Base-by-base conservation (phyloP, 1,140 invertebrate species). In the Phymorhynchus buccinoides region DNA sequence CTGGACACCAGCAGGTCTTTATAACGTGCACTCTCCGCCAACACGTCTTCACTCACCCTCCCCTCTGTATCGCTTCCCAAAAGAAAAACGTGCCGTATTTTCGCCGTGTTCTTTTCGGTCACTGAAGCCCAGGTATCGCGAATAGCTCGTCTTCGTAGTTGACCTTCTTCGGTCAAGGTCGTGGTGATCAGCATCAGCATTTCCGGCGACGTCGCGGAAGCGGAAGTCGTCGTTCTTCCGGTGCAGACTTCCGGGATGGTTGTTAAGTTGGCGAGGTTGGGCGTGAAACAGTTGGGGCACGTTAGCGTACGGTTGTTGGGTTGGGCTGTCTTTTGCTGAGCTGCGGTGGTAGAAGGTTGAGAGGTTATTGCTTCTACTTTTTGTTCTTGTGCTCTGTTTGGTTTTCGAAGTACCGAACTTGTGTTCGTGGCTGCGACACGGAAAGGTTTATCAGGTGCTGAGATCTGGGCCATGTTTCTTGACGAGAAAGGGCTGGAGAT, bases 131-230 rank as follows among this genome's bases (percentile, higher is more conserved):
- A 48, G 3, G 80, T 39, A 3, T 56, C 44, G 3, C 82, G 82
- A n/a, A 71, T 52, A 16, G 56, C 44, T 37, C 52, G 82, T 3
- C 68, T 18, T 9, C 68, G 35, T 0, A n/a, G 18, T 1, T 75
- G 16, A 3, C 37, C 66, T 37, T 52, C 42, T n/a, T n/a, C n/a
- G n/a, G n/a, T n/a, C 6, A 48, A 12, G 3, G 42, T 18, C 66
- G n/a, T 44, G 12, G 82, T 84, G n/a, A 79, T 79, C 77, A 79
- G n/a, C 27, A 79, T 56, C 39, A 79, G 41, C 77, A 79, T 79
- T n/a, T 42, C 41, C 41, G 68, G 18, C 48, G 39, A n/a, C n/a
- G n/a, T n/a, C n/a, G n/a, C n/a, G n/a, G n/a, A n/a, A n/a, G n/a
- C n/a, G n/a, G n/a, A n/a, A n/a, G n/a, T n/a, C 18, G 32, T 75